Evolutionary conservation across 2,888 invertebrate species (phyloP).

Genomic region (Caenorhabditis sp.): DNA sequence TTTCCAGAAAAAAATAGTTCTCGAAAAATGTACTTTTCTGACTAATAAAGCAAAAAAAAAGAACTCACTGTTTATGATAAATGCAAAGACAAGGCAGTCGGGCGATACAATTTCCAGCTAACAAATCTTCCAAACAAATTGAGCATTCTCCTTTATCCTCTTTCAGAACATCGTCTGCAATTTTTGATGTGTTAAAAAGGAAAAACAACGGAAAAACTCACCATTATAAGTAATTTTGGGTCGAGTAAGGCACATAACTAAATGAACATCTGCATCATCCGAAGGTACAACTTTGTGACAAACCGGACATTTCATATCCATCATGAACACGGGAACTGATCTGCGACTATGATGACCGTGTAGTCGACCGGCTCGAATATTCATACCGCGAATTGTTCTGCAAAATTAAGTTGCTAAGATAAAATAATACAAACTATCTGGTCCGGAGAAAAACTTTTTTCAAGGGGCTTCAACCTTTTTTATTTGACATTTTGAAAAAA

Average conservation of each 20-base stretch:
- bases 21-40: no score
- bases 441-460: background rate
- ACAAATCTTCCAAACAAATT: slow-evolving; percentile 96
- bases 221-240: slow-evolving; percentile 98
- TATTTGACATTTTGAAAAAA: background rate
- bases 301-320: slow-evolving; percentile 93
- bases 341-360: slow-evolving; percentile 47
- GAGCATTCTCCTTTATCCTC: slow-evolving; percentile 98
- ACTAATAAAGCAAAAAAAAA: no score
- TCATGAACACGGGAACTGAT: slow-evolving; percentile 49
- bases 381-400: slow-evolving; percentile 22
- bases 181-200: background rate
- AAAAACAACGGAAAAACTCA: slow-evolving; percentile 74
- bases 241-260: slow-evolving; percentile 99
- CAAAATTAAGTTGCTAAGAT: background rate
- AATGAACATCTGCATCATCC: slow-evolving; percentile 98
- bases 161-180: slow-evolving; percentile 92
- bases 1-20: no score
- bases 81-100: slow-evolving; percentile 98
- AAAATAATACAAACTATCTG: background rate
- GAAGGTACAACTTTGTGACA: slow-evolving; percentile 97
- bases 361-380: slow-evolving; percentile 32
- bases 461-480: background rate
- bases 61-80: slow-evolving; percentile 91
- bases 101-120: slow-evolving; percentile 93